These are phyloP conservation scores for Hucho hucho DNA, from an alignment of 2,113 vertebrate species.

Conservation along the genomic window DNA sequence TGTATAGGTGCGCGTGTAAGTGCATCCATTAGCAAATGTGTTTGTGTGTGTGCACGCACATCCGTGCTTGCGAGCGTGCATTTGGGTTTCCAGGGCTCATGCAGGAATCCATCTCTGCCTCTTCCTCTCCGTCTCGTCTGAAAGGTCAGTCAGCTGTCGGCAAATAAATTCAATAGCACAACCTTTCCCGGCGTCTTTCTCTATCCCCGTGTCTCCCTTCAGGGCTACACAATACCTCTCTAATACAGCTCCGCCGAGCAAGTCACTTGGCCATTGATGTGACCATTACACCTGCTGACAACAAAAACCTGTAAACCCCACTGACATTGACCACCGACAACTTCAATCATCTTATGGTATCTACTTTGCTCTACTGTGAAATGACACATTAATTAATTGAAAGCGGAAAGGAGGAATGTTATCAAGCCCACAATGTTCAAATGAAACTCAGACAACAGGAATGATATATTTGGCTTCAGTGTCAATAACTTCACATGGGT, in stretches of 20 bases:
- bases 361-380: not conserved
- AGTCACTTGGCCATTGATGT: conserved; percentile 26
- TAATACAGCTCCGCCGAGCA: conserved; percentile 46
- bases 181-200: conserved; percentile 71
- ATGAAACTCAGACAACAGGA: too few species aligned
- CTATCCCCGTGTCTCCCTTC: conserved; percentile 63
- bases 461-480: too few species aligned
- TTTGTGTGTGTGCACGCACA: too few species aligned
- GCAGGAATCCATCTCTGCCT: conserved; percentile 62
- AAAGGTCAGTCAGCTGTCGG: conserved; percentile 73
- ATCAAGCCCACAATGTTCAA: too few species aligned
- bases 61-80: too few species aligned
- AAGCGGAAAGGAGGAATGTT: not conserved
- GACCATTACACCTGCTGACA: conserved; percentile 22
- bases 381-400: not conserved
- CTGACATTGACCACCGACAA: conserved; percentile 26
- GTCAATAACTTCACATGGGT: too few species aligned
- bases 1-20: not conserved
- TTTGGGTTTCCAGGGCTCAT: not conserved
- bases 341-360: conserved; percentile 1
- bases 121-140: conserved; percentile 25
- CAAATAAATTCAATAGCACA: conserved; percentile 72
- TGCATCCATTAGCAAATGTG: too few species aligned
- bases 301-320: conserved; percentile 16
- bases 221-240: conserved; percentile 59